Conservation (phyloP, 1,140 invertebrate species). For the Drosophila gunungcola region DNA sequence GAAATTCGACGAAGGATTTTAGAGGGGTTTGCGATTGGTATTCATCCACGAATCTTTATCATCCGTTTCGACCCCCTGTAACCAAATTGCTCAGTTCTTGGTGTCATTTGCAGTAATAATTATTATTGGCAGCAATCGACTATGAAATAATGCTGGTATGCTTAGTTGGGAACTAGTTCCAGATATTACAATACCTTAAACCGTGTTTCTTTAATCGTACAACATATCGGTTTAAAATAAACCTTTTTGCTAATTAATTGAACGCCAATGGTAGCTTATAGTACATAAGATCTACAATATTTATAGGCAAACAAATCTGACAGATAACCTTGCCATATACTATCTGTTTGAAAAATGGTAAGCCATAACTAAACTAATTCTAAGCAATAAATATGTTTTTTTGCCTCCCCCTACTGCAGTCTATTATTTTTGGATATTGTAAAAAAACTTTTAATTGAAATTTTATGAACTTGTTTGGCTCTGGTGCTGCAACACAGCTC, state of each 20-base stretch:
- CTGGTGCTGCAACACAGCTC: constrained; percentile 9
- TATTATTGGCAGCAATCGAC: constrained; percentile 6
- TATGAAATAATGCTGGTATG: background rate
- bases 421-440: constrained; percentile 25
- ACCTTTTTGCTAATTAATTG: background rate
- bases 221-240: no score
- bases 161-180: constrained; percentile 13
- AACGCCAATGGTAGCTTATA: constrained; percentile 6
- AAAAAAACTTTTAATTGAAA: constrained; percentile 35
- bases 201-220: background rate
- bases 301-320: constrained; percentile 24
- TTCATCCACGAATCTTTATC: constrained; percentile 33
- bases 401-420: constrained; percentile 6
- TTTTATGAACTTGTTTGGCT: constrained; percentile 38
- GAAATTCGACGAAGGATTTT: constrained; percentile 20
- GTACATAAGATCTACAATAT: constrained; percentile 2
- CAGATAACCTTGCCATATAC: constrained; percentile 30
- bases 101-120: constrained; percentile 22
- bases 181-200: background rate
- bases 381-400: constrained; percentile 6
- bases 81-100: constrained; percentile 17
- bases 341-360: constrained; percentile 14
- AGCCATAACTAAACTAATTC: constrained; percentile 34
- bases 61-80: constrained; percentile 15
- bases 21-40: constrained; percentile 1